Conservation (phyloP, 1,140 invertebrate species). For the Olivierus martensii region DNA sequence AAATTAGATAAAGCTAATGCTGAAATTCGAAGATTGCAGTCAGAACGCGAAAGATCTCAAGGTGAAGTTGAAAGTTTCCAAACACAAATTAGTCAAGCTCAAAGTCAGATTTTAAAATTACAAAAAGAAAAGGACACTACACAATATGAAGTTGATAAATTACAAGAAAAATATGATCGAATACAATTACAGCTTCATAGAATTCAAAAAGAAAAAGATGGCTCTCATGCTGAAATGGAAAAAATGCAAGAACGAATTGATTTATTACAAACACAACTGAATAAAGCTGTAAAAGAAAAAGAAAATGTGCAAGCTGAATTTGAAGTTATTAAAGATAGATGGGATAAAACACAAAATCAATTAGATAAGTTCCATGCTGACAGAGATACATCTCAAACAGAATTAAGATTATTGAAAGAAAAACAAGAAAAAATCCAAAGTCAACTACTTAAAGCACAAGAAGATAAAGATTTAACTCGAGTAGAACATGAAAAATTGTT, state of each 20-base stretch:
- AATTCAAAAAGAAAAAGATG: conserved; percentile 74
- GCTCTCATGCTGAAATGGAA: conserved; percentile 60
- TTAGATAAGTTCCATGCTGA: conserved; percentile 43
- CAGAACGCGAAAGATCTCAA: conserved; percentile 65
- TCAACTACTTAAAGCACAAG: conserved; percentile 59
- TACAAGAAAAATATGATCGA: conserved; percentile 78
- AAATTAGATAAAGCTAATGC: conserved; percentile 66
- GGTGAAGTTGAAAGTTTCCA: conserved; percentile 68
- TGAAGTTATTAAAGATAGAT: conserved; percentile 69
- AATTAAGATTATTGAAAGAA: conserved; percentile 77
- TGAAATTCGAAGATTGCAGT: conserved; percentile 62
- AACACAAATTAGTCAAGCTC: conserved; percentile 69
- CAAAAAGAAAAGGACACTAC: conserved; percentile 78
- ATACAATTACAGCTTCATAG: conserved; percentile 53
- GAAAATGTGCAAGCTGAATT: conserved; percentile 69
- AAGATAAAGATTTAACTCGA: conserved; percentile 73
- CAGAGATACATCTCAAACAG: conserved; percentile 71
- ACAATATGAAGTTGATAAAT: conserved; percentile 65
- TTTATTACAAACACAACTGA: conserved; percentile 59
- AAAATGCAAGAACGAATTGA: conserved; percentile 65
- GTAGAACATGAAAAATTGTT: conserved; percentile 83
- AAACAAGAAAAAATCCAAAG: conserved; percentile 75
- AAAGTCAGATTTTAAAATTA: conserved; percentile 66
- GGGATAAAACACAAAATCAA: conserved; percentile 53
- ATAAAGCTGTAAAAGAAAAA: conserved; percentile 64